Evolutionary conservation across 2,113 vertebrate genomes (phyloP), one percentile per base, ranked within the genome.

Genomic region (Hiodon tergisus): DNA sequence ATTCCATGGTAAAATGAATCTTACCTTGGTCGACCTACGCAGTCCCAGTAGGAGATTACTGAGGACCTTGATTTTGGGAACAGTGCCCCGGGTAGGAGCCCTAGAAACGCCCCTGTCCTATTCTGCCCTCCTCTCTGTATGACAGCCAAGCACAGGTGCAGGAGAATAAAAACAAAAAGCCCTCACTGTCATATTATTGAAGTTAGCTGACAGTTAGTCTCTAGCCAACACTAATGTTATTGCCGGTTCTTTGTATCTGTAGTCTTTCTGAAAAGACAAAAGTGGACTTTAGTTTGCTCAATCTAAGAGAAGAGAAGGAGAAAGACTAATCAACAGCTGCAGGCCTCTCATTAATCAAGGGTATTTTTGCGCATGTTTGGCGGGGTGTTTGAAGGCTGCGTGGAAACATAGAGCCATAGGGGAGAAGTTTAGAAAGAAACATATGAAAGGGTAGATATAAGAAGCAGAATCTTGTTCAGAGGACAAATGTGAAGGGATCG

Each of bases 21-120:
- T 83, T 86, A 92, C 90, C 89, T 89, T 86, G 67, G 60, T 77
- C 46, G 11, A 79, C 82, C 83, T 83, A 74, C 75, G 69, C 81
- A 81, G 52, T 3, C 47, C 81, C 78, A 79, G 61, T 47, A 4
- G 63, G 74, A 78, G 78, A 75, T 63, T 13, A 67, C 68, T 10
- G 46, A 78, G 80, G 76, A 73, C 81, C 80, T 87, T 86, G 85
- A 84, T 87, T 83, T 80, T 71, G 50, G 74, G 81, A 77, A 70
- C 50, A 82, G 81, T 87, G 85, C 86, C 83, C 80, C 76, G 13
- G 8, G 6, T 8, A 6, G 53, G 57, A 13, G 31, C 17, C 31
- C 51, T 51, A 17, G 74, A 57, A 11, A 52, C 10, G 52, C 53
- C 73, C 54, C 66, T 68, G 52, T 75, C 53, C 46, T 71, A 51